phyloP scores from a whole-genome alignment of 2,797 vertebrate genomes.

The Chelidonichthys spinosus region DNA sequence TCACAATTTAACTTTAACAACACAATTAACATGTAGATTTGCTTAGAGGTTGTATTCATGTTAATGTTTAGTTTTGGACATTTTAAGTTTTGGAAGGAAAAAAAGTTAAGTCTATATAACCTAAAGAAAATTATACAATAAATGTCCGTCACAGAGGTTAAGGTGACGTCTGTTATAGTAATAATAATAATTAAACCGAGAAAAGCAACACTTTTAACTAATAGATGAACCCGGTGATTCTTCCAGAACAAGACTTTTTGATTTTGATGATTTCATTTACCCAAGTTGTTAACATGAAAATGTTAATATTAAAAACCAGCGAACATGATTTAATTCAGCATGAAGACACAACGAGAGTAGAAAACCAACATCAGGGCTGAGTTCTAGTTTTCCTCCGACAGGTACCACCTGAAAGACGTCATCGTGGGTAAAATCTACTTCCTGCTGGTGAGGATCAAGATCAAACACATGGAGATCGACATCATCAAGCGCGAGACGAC shows the following conservation, averaged over 20 bases:
- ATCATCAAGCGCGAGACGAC: conserved; percentile 99
- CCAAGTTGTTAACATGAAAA: background rate
- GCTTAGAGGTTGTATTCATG: no score
- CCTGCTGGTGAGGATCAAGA: conserved; percentile 97
- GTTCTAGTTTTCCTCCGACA: conserved; percentile 53
- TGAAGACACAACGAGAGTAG: background rate
- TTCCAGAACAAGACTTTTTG: background rate
- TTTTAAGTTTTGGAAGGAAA: no score
- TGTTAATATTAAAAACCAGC: background rate
- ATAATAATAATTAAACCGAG: no score
- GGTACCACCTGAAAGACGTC: conserved; percentile 98
- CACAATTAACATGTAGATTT: no score
- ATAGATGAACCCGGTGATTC: background rate
- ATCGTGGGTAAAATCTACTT: conserved; percentile 99
- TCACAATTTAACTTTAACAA: no score
- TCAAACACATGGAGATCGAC: conserved; percentile 99
- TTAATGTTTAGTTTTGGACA: no score
- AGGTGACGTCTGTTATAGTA: no score
- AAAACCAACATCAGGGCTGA: background rate
- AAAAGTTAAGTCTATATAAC: no score
- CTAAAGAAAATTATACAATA: no score
- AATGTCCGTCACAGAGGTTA: no score
- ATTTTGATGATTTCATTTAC: background rate
- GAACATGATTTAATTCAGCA: background rate
- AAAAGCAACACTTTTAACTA: background rate